Conservation (phyloP, 92 coral and sea anemone genomes). For the Blastomussa wellsi region DNA sequence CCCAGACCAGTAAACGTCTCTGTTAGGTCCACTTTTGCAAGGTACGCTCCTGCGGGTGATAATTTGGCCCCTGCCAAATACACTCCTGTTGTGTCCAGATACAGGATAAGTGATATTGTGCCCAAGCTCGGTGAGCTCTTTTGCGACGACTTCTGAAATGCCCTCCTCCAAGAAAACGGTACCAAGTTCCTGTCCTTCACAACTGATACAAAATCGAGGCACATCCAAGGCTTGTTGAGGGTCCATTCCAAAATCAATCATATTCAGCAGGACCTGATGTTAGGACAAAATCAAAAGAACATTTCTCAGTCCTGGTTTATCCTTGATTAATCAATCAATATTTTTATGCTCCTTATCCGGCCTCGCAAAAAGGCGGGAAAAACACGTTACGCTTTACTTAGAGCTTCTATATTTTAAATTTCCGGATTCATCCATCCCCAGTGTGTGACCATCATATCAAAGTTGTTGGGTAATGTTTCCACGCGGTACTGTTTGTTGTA, state of each 20-base stretch:
- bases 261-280: conserved; percentile 81
- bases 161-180: conserved; percentile 80
- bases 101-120: conserved; percentile 76
- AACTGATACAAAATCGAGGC: conserved; percentile 78
- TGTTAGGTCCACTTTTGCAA: conserved; percentile 52
- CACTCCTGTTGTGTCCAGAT: conserved; percentile 54
- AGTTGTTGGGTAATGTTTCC: too few species aligned
- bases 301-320: too few species aligned
- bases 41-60: conserved; percentile 61
- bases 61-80: conserved; percentile 93
- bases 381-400: too few species aligned
- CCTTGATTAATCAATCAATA: too few species aligned
- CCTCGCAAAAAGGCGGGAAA: too few species aligned
- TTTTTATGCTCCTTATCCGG: too few species aligned
- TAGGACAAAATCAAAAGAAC: not conserved
- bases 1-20: conserved; percentile 92
- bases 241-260: conserved; percentile 97
- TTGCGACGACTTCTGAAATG: conserved; percentile 57
- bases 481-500: too few species aligned
- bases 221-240: conserved; percentile 96
- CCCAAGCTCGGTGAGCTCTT: conserved; percentile 65
- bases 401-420: too few species aligned
- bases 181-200: conserved; percentile 44
- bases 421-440: too few species aligned
- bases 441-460: too few species aligned